These are phyloP conservation scores for Calliphora vomitoria DNA, from an alignment of 2,888 invertebrate genomes.

Conservation along the genomic window DNA sequence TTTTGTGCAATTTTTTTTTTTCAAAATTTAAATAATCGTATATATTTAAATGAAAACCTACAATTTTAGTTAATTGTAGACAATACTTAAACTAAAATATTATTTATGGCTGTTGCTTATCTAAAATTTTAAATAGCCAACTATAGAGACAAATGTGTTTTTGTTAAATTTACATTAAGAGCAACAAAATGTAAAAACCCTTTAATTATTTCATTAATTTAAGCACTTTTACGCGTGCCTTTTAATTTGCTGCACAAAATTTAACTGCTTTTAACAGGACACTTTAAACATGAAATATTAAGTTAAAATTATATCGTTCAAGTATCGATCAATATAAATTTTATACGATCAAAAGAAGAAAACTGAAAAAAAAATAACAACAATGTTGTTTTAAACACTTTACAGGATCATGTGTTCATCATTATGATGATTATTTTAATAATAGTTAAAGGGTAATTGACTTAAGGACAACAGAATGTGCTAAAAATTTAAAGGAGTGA, in stretches of 20 bases:
- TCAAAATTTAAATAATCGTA: conserved; percentile 25
- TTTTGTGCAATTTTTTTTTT: neutral
- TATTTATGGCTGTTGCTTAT: conserved; percentile 27
- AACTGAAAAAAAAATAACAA: conserved; percentile 5
- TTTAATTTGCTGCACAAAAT: conserved; percentile 58
- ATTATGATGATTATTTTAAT: conserved; percentile 59
- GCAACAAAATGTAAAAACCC: conserved; percentile 13
- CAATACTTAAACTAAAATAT: conserved; percentile 15
- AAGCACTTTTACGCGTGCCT: conserved; percentile 71
- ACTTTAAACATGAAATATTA: conserved; percentile 44
- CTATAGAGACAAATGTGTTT: conserved; percentile 24
- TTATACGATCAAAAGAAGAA: neutral
- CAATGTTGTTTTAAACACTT: conserved; percentile 39
- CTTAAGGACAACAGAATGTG: conserved; percentile 30
- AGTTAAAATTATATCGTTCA: conserved; percentile 65
- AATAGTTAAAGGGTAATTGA: conserved; percentile 42
- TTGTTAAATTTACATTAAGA: conserved; percentile 42
- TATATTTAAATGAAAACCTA: conserved; percentile 39
- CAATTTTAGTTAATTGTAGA: conserved; percentile 38
- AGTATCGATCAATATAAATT: conserved; percentile 60
- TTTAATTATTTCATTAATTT: conserved; percentile 70
- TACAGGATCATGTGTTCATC: conserved; percentile 55
- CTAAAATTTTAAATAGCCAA: conserved; percentile 12
- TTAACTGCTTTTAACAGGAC: conserved; percentile 35
- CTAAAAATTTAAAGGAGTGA: conserved; percentile 1